Base-by-base conservation (phyloP, 23 tunicate species). In the Aplidium turbinatum region DNA sequence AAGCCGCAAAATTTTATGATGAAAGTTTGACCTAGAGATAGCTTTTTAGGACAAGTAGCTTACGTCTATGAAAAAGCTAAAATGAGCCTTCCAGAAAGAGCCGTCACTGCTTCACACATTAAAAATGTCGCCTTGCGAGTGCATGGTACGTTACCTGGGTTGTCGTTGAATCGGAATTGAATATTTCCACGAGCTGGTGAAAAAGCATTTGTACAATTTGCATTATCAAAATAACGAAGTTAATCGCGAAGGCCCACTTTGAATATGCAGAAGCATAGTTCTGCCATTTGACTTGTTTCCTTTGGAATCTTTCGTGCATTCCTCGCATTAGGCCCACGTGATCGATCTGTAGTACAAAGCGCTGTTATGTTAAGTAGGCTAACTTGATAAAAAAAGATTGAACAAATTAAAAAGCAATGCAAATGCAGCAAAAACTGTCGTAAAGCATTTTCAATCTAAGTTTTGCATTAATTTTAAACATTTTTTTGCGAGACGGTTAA, bases 291-390 rank as follows among this genome's bases (percentile, higher is more conserved):
- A 47, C 60, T 32, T 72, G 85, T 72, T 89, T 89, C 56, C 73
- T 71, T 35, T 77, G 80, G 73, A 89, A 89, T 21, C 96, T 31
- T 32, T 77, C 89, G 77, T 89, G 89, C 96, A 89, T 77, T 11
- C 46, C 64, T 29, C 67, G 60, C 35, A 89, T 77, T 26, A 89
- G 52, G 13, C 75, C 80, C 6, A 87, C 89, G 56, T 89, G 88
- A 54, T 89, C 84, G 4, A 89, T 78, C 96, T 89, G 70, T 6
- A 72, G 50, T 42, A 42, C 50, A 42, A 9, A 9, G 50, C 13
- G 50, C 50, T 42, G 50, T 42, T 42, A 42, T 42, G 11, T 16
- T 42, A 16, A 42, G n/a, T n/a, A n/a, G n/a, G n/a, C n/a, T n/a
- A n/a, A n/a, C 16, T 42, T 42, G 11, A 9, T 42, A 16, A 42